Evolutionary conservation across 2,113 vertebrate species (phyloP).

Genomic region (Athene noctua): DNA sequence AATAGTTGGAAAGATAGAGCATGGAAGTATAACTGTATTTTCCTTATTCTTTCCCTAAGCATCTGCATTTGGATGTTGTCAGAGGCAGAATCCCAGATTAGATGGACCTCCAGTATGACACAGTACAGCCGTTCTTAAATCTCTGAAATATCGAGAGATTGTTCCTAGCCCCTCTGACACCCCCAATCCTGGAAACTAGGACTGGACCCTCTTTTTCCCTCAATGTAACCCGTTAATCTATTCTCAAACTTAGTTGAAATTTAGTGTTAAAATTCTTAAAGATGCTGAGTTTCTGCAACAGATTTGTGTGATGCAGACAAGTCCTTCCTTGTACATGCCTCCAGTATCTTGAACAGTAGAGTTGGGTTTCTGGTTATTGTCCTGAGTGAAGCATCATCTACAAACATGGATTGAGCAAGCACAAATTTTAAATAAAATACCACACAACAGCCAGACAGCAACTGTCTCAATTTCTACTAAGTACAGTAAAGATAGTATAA

Average conservation of each 20-base stretch:
- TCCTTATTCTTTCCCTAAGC: not conserved
- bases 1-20: not conserved
- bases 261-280: not conserved
- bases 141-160: not conserved
- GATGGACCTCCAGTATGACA: not conserved
- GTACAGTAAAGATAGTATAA: not conserved
- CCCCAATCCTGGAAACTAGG: not conserved
- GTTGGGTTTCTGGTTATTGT: not conserved
- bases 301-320: not conserved
- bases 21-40: not conserved
- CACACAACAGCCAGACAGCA: not conserved
- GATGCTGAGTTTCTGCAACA: not conserved
- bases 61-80: not conserved
- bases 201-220: not conserved
- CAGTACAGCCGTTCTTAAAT: not conserved
- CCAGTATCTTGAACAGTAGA: not conserved
- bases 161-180: accelerated
- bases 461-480: not conserved
- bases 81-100: not conserved
- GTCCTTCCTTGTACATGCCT: not conserved
- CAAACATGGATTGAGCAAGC: not conserved
- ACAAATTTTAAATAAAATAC: not conserved
- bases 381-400: not conserved
- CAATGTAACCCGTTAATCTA: not conserved
- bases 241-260: not conserved